Base-by-base conservation (phyloP, 2,888 invertebrate species). In the Eupeodes luniger region DNA sequence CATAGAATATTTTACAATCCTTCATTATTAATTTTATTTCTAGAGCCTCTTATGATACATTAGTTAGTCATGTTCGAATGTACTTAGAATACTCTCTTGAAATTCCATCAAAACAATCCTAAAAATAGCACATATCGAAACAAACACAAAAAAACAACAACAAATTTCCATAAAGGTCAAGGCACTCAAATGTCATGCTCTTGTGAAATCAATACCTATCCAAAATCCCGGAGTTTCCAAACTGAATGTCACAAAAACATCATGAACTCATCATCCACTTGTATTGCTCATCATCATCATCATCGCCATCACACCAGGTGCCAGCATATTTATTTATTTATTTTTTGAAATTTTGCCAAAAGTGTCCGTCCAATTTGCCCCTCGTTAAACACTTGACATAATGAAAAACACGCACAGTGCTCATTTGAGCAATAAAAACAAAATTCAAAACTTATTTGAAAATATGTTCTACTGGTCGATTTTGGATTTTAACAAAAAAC, bases 311-410 rank as follows among this genome's bases (percentile, higher is more conserved):
- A 75, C 74, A 75, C 40, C 81, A 81, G 81, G 81, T 81, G 75
- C 75, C 67, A 16, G 44, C 14, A 64, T 36, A 16, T 14, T 16
- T 44, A 44, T 64, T 11, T 62, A 14, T 40, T 11, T 7, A 40
- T 53, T 74, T 84, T 57, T 69, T 80, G 80, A 80, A 49, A 69
- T 61, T 67, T 75, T 74, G 84, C 80, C 84, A 84, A 72, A 47
- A 75, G 80, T 75, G 80, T 80, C 62, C 69, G 69, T 75, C 57
- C 59, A 36, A 34, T 67, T 67, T 62, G 69, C 62, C 79, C n/a
- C 49, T 61, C 47, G 72, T 72, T 51, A 34, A 69, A 75, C 84
- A 84, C 84, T 77, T 83, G 83, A 74, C 66, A 49, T 47, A 67
- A 59, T 16, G 67, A 72, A 84, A 79, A 79, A 79, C 79, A 84